Evolutionary conservation across 2,113 vertebrate species (phyloP), one percentile per base, ranked within the genome.

Genomic region (Podocnemis expansa): DNA sequence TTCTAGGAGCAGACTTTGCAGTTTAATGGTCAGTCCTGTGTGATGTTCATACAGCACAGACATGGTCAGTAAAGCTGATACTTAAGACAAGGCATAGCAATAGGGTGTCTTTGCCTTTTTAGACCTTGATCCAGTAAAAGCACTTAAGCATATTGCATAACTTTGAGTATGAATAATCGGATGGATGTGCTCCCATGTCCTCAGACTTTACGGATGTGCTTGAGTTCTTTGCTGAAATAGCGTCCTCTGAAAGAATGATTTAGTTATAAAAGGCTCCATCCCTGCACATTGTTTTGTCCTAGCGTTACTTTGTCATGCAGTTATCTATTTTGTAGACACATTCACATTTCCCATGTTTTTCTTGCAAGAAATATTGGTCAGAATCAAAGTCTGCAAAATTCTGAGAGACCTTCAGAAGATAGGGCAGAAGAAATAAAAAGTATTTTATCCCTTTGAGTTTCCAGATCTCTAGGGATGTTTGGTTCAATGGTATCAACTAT

Each of bases 401-500:
- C 4, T 1, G 13, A 54, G 91, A 94, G 84, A 58, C 58, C 84
- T 93, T 86, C 84, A 89, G 41, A 60, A 58, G 78, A 84, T 45
- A 55, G 22, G 88, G 58, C 56, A 93, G 91, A 78, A 89, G 82
- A 82, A 92, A 14, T 0, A 1, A 87, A 22, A 88, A 90, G 49
- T 43, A 85, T 93, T 85, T 82, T 82, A 82, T 84, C 87, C 8
- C 94, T 41, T 80, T 17, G 88, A 91, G 93, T 90, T 84, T 82
- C 91, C 93, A 96, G 94, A 78, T 95, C 93, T 27, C 43, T 78
- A 11, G 87, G 93, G 96, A 97, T 89, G 89, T 96, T 94, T 96
- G 94, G 95, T 95, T 89, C 95, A 96, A 97, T 97, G 82, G 6
- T 75, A 89, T 97, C 94, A 96, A 90, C 76, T 9, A 2, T 93